Conservation (phyloP, 2,113 vertebrate genomes). For the Microtus richardsoni region DNA sequence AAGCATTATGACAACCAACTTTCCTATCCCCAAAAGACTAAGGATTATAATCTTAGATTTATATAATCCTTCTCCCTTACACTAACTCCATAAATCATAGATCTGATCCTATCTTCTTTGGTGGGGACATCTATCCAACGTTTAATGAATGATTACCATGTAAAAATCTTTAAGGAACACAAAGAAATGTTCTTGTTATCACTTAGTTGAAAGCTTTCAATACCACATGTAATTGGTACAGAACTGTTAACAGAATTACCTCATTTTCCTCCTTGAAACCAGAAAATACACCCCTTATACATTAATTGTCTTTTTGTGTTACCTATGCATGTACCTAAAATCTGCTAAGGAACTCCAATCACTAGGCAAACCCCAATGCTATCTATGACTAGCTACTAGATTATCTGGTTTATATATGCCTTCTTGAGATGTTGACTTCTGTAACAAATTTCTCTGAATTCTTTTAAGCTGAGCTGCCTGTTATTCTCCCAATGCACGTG, state of each 20-base stretch:
- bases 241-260: neutral
- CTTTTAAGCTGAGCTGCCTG: neutral
- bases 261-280: neutral
- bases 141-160: neutral
- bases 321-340: neutral
- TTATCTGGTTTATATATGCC: neutral
- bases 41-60: neutral
- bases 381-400: neutral
- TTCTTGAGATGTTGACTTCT: neutral
- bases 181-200: neutral
- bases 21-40: constrained; percentile 1
- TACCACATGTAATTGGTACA: neutral
- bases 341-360: neutral
- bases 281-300: neutral
- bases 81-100: neutral
- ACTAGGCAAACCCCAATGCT: neutral
- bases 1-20: constrained; percentile 4
- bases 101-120: constrained; percentile 1
- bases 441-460: neutral
- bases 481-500: neutral
- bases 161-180: neutral
- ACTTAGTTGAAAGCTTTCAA: neutral
- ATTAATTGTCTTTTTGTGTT: neutral
- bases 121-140: neutral
- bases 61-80: neutral